phyloP scores from a whole-genome alignment of 2,113 vertebrate species.

The Zapornia atra region DNA sequence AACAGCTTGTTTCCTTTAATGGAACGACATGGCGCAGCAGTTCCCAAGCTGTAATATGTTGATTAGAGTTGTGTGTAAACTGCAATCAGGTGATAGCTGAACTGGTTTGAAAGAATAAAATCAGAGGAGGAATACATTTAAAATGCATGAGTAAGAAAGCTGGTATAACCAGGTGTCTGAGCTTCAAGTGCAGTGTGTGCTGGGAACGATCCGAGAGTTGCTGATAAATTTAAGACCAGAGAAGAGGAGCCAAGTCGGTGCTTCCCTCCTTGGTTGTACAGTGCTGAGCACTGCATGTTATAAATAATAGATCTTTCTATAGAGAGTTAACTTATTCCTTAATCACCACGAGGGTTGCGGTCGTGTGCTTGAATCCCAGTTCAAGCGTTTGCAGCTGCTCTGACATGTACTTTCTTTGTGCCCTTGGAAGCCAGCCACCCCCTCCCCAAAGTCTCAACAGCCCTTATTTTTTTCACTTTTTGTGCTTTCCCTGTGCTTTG shows the following conservation, averaged over 20 bases:
- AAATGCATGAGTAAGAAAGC: constrained; percentile 32
- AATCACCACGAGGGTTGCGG: neutral
- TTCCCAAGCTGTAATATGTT: constrained; percentile 48
- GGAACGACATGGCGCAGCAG: constrained; percentile 36
- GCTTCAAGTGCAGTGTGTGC: neutral
- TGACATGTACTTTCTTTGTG: constrained; percentile 32
- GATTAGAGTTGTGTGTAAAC: constrained; percentile 25
- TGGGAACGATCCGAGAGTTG: neutral
- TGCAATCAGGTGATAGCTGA: constrained; percentile 48
- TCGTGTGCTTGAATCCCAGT: constrained; percentile 9
- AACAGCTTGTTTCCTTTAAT: constrained; percentile 14
- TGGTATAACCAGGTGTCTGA: constrained; percentile 43
- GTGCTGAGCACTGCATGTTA: neutral
- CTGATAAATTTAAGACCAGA: neutral
- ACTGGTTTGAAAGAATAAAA: constrained; percentile 56
- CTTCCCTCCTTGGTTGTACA: neutral
- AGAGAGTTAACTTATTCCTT: constrained; percentile 46
- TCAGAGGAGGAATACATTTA: constrained; percentile 38
- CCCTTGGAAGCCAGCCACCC: constrained; percentile 23
- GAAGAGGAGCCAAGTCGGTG: neutral
- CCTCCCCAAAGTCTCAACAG: neutral
- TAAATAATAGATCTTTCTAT: constrained; percentile 29
- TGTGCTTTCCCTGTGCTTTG: neutral
- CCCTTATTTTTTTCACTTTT: neutral
- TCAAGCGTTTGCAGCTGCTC: constrained; percentile 53